Base-by-base conservation (phyloP, 1,140 invertebrate species). In the Ooceraea biroi region DNA sequence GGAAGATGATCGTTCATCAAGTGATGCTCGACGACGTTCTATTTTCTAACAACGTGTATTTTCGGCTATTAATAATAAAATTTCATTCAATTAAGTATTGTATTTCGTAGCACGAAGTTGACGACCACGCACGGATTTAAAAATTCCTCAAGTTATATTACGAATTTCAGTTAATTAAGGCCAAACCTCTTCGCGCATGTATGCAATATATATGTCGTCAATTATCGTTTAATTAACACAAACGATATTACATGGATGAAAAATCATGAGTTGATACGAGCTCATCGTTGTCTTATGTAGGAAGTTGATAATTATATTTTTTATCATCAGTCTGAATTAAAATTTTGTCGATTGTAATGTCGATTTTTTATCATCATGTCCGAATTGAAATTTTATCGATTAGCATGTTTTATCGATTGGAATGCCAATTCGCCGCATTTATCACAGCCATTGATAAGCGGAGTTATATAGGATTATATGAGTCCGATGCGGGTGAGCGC, bases 191-290 rank as follows among this genome's bases (percentile, higher is more conserved):
- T 60, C 36, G 17, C 52, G 1, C 36, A n/a, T 46, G 14, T 41
- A n/a, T 41, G 52, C 3, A 55, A 52, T n/a, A n/a, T 57, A 12
- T 41, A 17, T 57, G 0, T 27, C 25, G 3, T 44, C 25, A 73
- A 73, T 14, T 52, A 72, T 58, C 22, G 25, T 60, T 73, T 5
- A 41, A 73, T 58, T 73, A 57, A 73, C 25, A 22, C 10, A 22
- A 25, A 58, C 25, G 25, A 30, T 12, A n/a, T 1, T n/a, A 1
- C 58, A n/a, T 60, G 58, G 30, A 22, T 57, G n/a, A 22, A n/a
- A 48, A 4, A 73, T 58, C 3, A 10, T 57, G 4, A 57, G 17
- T 66, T 55, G 1, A 22, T 36, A 19, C 7, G 41, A 44, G 19
- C 46, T 11, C 7, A 55, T 48, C 46, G 25, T 11, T 58, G 14